phyloP scores from a whole-genome alignment of 37 sponge, comb jelly and placozoan species.

The Agelas oroides region DNA sequence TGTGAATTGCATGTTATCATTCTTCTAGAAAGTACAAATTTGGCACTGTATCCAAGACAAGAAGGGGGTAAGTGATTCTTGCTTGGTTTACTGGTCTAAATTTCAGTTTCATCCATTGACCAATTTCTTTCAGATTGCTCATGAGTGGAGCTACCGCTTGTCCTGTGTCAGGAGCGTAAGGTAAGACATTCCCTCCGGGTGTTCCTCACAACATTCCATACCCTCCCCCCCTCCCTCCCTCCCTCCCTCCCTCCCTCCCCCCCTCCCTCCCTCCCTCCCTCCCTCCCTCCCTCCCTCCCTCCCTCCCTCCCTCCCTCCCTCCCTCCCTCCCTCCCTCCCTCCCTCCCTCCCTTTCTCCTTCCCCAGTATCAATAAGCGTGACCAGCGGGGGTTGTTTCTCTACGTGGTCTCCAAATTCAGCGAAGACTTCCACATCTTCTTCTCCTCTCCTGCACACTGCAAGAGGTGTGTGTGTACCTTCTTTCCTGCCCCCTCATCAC shows the following conservation, averaged over 20 bases:
- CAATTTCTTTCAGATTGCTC: conserved; percentile 6
- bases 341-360: neutral
- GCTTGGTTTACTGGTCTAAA: neutral
- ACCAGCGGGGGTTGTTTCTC: conserved; percentile 66
- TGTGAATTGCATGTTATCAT: too few species aligned
- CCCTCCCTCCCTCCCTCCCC: neutral
- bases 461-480: conserved; percentile 30
- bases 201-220: conserved; percentile 14
- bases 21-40: conserved; percentile 51
- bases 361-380: conserved; percentile 80
- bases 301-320: neutral
- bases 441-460: conserved; percentile 66
- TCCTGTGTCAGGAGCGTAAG: conserved; percentile 48
- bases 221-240: neutral
- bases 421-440: conserved; percentile 85
- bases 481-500: neutral
- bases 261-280: neutral
- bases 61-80: conserved; percentile 3
- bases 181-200: neutral
- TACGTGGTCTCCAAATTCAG: conserved; percentile 58
- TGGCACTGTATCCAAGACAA: conserved; percentile 26
- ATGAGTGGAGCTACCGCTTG: conserved; percentile 50
- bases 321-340: too few species aligned
- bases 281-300: too few species aligned
- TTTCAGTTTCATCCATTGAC: neutral